Evolutionary conservation across 2,113 vertebrate genomes (phyloP).

Genomic region (Carassius gibelio): DNA sequence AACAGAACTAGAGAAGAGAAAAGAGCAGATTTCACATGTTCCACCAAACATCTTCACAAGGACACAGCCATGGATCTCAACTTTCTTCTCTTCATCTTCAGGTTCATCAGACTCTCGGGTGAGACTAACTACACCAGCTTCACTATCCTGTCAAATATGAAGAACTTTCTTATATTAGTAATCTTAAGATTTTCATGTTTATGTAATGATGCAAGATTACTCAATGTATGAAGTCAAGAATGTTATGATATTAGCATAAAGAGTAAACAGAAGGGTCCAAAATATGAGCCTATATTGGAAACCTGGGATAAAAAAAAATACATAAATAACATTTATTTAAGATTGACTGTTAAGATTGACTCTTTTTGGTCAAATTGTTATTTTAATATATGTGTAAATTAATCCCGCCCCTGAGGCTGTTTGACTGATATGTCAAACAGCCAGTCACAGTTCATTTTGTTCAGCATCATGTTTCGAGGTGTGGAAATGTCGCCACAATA

Average conservation of each 20-base stretch:
- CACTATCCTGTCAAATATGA: not conserved
- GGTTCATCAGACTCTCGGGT: constrained; percentile 2
- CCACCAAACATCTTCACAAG: not conserved
- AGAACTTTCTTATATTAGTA: not conserved
- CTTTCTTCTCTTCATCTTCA: not conserved
- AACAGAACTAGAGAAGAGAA: not conserved
- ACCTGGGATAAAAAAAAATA: not conserved
- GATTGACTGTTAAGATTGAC: not conserved
- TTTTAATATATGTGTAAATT: too few relatives aligned
- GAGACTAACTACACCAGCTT: not conserved
- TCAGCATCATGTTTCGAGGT: too few relatives aligned
- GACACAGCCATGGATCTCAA: not conserved
- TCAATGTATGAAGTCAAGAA: not conserved
- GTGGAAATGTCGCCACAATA: too few relatives aligned
- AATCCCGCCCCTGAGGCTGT: too few relatives aligned
- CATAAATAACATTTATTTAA: not conserved
- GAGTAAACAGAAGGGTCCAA: not conserved
- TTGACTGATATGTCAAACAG: too few relatives aligned
- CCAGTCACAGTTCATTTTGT: not conserved
- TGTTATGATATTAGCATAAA: not conserved
- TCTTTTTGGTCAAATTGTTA: not conserved
- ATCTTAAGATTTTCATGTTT: not conserved
- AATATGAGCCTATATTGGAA: not conserved
- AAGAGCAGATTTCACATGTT: too few relatives aligned
- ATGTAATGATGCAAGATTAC: not conserved